Evolutionary conservation across 2,797 vertebrate genomes (phyloP), one percentile per base, ranked within the genome.

Genomic region (Tragopan temminckii): DNA sequence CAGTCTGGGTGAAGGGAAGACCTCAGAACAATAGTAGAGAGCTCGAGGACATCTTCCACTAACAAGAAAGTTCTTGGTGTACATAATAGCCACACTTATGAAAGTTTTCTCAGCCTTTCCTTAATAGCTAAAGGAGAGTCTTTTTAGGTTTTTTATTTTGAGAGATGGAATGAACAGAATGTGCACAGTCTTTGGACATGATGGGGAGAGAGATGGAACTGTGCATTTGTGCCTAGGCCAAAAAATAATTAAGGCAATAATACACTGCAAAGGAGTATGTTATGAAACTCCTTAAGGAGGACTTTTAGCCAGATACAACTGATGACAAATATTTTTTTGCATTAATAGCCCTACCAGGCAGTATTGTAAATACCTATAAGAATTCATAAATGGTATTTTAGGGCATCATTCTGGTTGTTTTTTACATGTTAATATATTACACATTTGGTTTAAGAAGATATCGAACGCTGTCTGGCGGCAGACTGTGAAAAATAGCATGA

Each of bases 241-340:
- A 88, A 93, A 94, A 88, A 88, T 93, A 91, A 91, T 94, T 94
- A 96, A 96, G 72, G 83, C 68, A 94, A 91, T 94, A 93, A 84
- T 55, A 74, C 38, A 85, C 25, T 81, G 82, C 31, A 76, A 94
- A 94, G 61, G 80, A 95, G 77, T 79, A 91, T 45, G 40, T 18
- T 84, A 45, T 74, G 40, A 48, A 91, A 79, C 77, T 90, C 90
- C 88, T 90, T 80, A 70, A 93, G 91, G 93, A 80, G 77, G 71
- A 64, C 63, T 90, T 90, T 67, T 77, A 66, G 85, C 89, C 80
- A 86, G 75, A 79, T 77, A 90, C 25, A 86, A 67, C 46, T 11
- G 20, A 88, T 21, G 80, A 86, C 74, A 93, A 88, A 88, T 89
- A 95, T 84, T 94, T 72, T 81, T 45, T 42, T 42, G 43, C 46